Conservation (phyloP, 2,888 invertebrate species). For the Tiliacea aurago region DNA sequence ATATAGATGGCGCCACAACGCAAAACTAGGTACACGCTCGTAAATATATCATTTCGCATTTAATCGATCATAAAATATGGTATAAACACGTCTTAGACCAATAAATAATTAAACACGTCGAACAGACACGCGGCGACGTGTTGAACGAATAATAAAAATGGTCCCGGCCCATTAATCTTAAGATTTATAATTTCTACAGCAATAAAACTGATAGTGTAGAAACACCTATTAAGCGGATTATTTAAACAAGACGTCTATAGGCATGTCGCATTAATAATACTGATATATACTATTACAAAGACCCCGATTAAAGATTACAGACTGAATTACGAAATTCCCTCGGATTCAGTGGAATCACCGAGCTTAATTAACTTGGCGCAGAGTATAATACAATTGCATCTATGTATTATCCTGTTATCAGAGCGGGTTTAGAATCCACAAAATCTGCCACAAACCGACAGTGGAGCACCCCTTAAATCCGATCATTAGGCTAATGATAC, state of each 20-base stretch:
- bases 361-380: constrained; percentile 56
- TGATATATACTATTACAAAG: constrained; percentile 47
- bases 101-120: constrained; percentile 76
- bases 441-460: constrained; percentile 62
- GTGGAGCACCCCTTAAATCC: constrained; percentile 70
- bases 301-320: constrained; percentile 58
- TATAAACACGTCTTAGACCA: constrained; percentile 75
- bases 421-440: constrained; percentile 61
- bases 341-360: constrained; percentile 42
- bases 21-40: constrained; percentile 76
- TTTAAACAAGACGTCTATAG: constrained; percentile 52
- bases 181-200: constrained; percentile 64
- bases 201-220: constrained; percentile 56
- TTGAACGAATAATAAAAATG: constrained; percentile 67
- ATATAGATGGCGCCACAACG: constrained; percentile 78
- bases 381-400: constrained; percentile 53
- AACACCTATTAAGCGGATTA: constrained; percentile 60
- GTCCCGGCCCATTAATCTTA: constrained; percentile 54
- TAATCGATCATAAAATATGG: constrained; percentile 79
- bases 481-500: constrained; percentile 81
- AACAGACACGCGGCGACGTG: constrained; percentile 68
- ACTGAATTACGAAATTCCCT: constrained; percentile 50
- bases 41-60: constrained; percentile 82
- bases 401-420: constrained; percentile 57
- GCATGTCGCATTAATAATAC: constrained; percentile 54